Conservation (phyloP, 2,888 invertebrate genomes). For the Philhelius pedissequus region DNA sequence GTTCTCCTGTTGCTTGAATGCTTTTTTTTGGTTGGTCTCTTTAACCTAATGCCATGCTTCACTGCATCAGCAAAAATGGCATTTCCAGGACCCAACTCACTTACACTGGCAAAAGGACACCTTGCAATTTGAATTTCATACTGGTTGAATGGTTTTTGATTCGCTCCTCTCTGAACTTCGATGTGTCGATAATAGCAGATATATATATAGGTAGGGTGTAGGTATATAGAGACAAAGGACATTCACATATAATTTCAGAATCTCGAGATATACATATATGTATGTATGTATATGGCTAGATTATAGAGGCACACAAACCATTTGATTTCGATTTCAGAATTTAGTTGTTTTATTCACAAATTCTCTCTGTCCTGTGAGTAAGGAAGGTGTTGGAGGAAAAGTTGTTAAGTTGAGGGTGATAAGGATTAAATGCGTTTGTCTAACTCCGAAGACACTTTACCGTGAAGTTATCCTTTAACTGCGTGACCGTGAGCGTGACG, state of each 20-base stretch:
- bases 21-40: not conserved
- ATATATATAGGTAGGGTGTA: too few relatives aligned
- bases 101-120: slow-evolving; percentile 25
- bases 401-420: not conserved
- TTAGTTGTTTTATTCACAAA: not conserved
- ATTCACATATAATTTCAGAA: not conserved
- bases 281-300: too few relatives aligned
- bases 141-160: slow-evolving; percentile 41
- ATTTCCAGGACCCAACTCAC: not conserved
- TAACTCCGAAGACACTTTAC: not conserved
- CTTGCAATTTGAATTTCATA: slow-evolving; percentile 56
- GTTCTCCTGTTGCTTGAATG: slow-evolving; percentile 38
- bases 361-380: not conserved
- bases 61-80: slow-evolving; percentile 53
- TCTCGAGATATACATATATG: not conserved
- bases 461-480: not conserved
- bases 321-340: slow-evolving; percentile 36
- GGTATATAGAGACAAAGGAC: not conserved
- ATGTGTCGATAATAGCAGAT: slow-evolving; percentile 36
- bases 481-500: slow-evolving; percentile 1
- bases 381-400: not conserved
- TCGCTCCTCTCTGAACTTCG: not conserved
- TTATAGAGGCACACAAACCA: slow-evolving; percentile 11
- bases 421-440: slow-evolving; percentile 52
- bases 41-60: slow-evolving; percentile 29